Percentiles rank a stretch among this genome's conserved stretches.
Conservation (phyloP, 2,113 vertebrate genomes). For the Oceanites oceanicus region DNA sequence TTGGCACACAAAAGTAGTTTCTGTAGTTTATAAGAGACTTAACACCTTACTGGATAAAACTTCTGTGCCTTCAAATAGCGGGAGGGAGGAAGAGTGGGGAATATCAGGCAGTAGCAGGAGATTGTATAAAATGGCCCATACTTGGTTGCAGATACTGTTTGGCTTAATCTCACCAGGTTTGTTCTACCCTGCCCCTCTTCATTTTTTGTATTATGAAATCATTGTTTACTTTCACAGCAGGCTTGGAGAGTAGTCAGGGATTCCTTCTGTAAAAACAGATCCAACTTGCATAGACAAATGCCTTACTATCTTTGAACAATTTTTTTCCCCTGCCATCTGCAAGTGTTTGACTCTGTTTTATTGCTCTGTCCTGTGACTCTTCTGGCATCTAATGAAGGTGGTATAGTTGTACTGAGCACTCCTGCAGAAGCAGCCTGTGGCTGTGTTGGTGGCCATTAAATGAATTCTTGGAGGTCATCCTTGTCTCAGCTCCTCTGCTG, state of each 20-base stretch:
- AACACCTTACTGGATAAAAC: neutral
- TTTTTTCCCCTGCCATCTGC: neutral
- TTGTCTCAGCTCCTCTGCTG: neutral
- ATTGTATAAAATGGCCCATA: neutral
- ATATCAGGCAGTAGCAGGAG: neutral
- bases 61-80: neutral
- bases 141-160: neutral
- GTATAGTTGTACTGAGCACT: neutral
- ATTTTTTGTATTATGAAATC: neutral
- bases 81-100: neutral
- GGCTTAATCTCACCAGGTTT: neutral
- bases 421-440: neutral
- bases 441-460: neutral
- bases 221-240: neutral
- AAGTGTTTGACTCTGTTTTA: neutral
- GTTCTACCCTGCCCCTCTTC: neutral
- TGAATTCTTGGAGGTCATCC: neutral
- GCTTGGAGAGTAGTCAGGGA: neutral
- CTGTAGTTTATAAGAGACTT: neutral
- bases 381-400: neutral
- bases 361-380: neutral
- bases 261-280: neutral
- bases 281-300: neutral
- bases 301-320: neutral
- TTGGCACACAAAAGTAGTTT: neutral